These are phyloP conservation scores for Encarsia formosa DNA, from an alignment of 2,888 invertebrate genomes.

Conservation along the genomic window DNA sequence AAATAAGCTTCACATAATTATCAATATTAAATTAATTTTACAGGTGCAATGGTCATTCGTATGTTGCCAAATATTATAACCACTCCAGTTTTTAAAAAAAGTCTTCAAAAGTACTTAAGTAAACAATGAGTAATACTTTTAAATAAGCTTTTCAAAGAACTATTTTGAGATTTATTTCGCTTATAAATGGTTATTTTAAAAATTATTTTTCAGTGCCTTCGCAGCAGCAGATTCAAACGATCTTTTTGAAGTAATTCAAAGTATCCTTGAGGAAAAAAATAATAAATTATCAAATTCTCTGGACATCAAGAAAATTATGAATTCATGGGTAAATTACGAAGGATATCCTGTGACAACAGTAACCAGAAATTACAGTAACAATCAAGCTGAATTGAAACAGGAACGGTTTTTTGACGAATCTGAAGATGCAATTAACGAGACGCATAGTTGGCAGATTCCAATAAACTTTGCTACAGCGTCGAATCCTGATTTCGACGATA, in stretches of 20 bases:
- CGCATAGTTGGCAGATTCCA: slow-evolving; percentile 47
- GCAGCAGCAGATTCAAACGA: slow-evolving; percentile 12
- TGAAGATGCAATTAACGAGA: background rate
- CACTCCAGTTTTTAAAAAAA: slow-evolving; percentile 58
- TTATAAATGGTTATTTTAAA: too few relatives aligned
- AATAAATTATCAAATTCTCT: background rate
- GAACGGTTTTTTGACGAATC: slow-evolving; percentile 34
- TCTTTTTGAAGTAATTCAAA: slow-evolving; percentile 13
- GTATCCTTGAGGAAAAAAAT: too few relatives aligned
- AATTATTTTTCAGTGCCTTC: background rate
- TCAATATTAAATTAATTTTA: too few relatives aligned
- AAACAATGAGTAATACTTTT: slow-evolving; percentile 39
- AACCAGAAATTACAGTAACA: slow-evolving; percentile 47
- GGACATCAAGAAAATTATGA: slow-evolving; percentile 37
- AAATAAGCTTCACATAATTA: too few relatives aligned
- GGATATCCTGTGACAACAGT: slow-evolving; percentile 65
- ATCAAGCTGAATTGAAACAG: slow-evolving; percentile 52
- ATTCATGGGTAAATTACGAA: slow-evolving; percentile 62
- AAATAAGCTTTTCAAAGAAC: too few relatives aligned
- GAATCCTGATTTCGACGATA: slow-evolving; percentile 51
- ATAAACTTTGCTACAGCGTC: slow-evolving; percentile 35
- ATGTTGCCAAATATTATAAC: slow-evolving; percentile 57
- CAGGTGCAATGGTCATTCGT: slow-evolving; percentile 52
- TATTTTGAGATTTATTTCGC: too few relatives aligned
- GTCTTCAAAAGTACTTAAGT: slow-evolving; percentile 49